Evolutionary conservation across 1,140 invertebrate genomes (phyloP).

Genomic region (Argopecten irradians): DNA sequence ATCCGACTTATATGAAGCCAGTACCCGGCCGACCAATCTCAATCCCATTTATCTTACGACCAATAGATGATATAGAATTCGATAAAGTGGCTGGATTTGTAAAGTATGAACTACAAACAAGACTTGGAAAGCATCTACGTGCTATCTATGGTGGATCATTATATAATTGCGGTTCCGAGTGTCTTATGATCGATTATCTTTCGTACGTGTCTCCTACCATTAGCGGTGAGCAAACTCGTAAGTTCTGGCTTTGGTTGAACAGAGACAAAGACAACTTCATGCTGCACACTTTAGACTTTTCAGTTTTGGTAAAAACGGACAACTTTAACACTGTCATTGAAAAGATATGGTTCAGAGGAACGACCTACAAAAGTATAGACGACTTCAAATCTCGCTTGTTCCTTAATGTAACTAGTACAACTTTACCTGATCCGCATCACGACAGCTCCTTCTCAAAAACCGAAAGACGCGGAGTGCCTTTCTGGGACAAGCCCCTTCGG

Average conservation of each 20-base stretch:
- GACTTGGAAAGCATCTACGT: constrained; percentile 43
- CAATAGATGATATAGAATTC: neutral
- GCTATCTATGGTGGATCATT: constrained; percentile 62
- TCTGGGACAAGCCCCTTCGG: constrained; percentile 41
- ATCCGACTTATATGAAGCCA: neutral
- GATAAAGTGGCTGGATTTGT: no score
- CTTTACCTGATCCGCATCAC: constrained; percentile 25
- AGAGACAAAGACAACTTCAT: constrained; percentile 49
- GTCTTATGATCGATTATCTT: constrained; percentile 50
- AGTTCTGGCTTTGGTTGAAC: constrained; percentile 56
- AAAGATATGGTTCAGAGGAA: constrained; percentile 53
- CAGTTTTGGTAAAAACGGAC: constrained; percentile 52
- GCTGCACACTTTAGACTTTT: constrained; percentile 57
- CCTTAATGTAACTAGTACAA: constrained; percentile 50
- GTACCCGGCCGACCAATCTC: neutral
- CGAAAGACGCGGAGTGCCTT: constrained; percentile 45
- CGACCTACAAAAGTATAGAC: constrained; percentile 39
- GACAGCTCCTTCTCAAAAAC: constrained; percentile 53
- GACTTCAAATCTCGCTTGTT: constrained; percentile 28
- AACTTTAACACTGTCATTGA: constrained; percentile 46
- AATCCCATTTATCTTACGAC: no score
- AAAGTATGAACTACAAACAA: no score
- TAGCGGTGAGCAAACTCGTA: constrained; percentile 43
- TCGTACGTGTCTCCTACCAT: constrained; percentile 52
- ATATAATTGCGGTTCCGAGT: constrained; percentile 56